These are phyloP conservation scores for Setophaga kirtlandii DNA, from an alignment of 2,113 vertebrate genomes.

Conservation along the genomic window DNA sequence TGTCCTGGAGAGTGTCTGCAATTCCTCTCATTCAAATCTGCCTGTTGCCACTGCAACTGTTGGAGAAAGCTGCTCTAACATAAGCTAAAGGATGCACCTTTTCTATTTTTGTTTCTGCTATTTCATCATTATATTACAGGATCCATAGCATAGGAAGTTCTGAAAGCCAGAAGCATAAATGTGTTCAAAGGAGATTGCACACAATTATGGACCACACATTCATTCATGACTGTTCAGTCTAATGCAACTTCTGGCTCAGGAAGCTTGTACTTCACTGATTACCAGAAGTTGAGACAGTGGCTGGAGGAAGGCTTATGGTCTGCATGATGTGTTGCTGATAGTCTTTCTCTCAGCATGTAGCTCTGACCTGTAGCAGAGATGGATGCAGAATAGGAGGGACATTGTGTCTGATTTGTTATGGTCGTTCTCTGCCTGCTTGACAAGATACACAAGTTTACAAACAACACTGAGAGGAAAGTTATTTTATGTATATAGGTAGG, in stretches of 20 bases:
- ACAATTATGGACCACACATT: not conserved
- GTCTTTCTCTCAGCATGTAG: not conserved
- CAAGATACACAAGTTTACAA: not conserved
- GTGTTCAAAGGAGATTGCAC: not conserved
- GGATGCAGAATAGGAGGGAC: not conserved
- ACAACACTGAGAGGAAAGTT: not conserved
- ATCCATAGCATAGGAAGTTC: conserved; percentile 2
- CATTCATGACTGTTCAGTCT: not conserved
- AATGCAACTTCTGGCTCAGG: conserved; percentile 17
- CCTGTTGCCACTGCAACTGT: not conserved
- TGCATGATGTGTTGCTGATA: not conserved
- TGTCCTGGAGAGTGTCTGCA: not conserved
- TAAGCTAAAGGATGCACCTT: not conserved
- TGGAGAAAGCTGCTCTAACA: not conserved
- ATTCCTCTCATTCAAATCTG: not conserved
- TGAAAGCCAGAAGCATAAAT: not conserved
- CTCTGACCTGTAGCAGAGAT: not conserved
- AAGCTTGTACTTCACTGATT: conserved; percentile 39
- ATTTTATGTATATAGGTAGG: not conserved
- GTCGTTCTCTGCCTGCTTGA: not conserved
- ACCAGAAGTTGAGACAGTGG: not conserved
- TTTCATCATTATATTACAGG: not conserved
- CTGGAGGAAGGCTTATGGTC: not conserved
- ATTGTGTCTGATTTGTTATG: not conserved
- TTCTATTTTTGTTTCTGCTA: not conserved